Conservation (phyloP, 2,113 vertebrate species). For the Anthoscopus minutus region DNA sequence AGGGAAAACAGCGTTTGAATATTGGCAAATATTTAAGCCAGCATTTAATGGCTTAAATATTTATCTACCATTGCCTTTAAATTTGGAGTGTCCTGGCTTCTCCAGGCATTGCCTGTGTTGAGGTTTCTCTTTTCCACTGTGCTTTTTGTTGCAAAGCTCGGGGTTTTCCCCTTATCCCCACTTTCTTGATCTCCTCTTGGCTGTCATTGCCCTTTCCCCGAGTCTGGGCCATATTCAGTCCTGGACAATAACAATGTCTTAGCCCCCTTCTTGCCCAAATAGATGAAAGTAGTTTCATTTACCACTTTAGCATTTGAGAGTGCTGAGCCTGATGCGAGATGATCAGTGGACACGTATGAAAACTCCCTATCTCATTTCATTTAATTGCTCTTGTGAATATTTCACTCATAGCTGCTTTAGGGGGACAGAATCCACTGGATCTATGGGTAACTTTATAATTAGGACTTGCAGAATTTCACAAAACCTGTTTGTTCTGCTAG, state of each 20-base stretch:
- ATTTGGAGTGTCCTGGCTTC: neutral
- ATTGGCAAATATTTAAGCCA: neutral
- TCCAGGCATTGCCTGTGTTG: neutral
- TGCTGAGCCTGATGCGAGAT: neutral
- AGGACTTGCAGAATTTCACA: neutral
- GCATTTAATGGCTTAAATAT: neutral
- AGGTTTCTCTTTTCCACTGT: neutral
- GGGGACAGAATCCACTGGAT: neutral
- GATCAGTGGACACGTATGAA: neutral
- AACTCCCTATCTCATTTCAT: neutral
- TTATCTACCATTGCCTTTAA: neutral
- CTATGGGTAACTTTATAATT: neutral
- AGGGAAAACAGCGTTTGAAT: neutral
- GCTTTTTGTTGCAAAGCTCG: neutral
- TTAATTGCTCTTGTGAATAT: neutral
- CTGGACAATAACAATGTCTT: neutral
- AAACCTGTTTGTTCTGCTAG: neutral
- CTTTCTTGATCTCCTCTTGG: neutral
- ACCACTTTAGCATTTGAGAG: neutral
- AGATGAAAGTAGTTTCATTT: neutral
- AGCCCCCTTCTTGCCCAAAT: neutral
- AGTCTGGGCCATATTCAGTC: rapidly evolving
- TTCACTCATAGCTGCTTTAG: rapidly evolving
- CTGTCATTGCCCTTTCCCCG: rapidly evolving
- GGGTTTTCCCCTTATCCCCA: neutral